Conservation (phyloP, 2,113 vertebrate species). For the Cygnus atratus region DNA sequence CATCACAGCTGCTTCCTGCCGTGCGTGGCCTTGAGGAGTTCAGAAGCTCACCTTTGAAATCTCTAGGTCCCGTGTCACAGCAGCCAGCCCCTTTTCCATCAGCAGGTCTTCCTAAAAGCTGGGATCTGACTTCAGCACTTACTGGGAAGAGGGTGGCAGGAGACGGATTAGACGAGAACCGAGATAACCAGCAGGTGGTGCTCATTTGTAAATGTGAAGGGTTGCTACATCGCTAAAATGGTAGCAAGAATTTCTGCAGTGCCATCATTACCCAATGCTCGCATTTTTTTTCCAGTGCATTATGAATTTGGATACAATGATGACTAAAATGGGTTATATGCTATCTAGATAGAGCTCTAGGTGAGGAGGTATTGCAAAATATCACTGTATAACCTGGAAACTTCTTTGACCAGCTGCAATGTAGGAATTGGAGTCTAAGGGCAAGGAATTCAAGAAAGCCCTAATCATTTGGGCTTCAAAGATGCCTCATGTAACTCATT, state of each 20-base stretch:
- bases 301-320: background rate
- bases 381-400: background rate
- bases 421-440: background rate
- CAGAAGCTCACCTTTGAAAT: background rate
- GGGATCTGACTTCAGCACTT: background rate
- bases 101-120: background rate
- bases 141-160: background rate
- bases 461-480: background rate
- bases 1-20: background rate
- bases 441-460: background rate
- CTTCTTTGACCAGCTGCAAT: background rate
- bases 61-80: background rate
- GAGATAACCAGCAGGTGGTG: slow-evolving; percentile 5
- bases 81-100: no score
- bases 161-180: background rate
- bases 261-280: background rate
- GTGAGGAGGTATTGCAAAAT: background rate
- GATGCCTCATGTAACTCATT: background rate
- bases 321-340: background rate
- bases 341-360: background rate
- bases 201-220: background rate
- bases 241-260: background rate
- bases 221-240: background rate
- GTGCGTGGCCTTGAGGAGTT: background rate
- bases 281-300: background rate